These are phyloP conservation scores for Schizopygopsis malacanthus DNA, from an alignment of 2,797 vertebrate genomes.

Conservation along the genomic window DNA sequence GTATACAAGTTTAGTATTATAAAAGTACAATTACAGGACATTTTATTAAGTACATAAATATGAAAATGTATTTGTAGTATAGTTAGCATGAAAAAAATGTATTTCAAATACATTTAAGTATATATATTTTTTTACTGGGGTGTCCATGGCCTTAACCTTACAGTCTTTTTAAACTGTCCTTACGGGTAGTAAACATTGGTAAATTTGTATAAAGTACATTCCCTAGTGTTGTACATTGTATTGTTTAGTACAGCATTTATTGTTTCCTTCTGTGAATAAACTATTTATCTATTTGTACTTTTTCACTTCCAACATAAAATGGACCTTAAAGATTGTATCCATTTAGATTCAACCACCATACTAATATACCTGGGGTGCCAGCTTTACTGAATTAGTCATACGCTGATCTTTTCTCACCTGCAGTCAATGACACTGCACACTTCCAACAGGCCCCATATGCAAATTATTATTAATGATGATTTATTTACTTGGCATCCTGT, in stretches of 20 bases:
- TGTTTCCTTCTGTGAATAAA: background rate
- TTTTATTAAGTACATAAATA: no score
- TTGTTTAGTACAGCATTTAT: background rate
- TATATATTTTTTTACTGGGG: no score
- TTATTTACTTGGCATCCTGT: slow-evolving; percentile 82
- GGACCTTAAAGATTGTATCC: slow-evolving; percentile 10
- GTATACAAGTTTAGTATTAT: no score
- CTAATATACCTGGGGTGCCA: slow-evolving; percentile 43
- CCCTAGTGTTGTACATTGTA: background rate
- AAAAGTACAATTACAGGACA: no score
- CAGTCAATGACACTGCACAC: slow-evolving; percentile 76
- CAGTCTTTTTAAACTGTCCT: background rate
- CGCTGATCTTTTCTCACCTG: slow-evolving; percentile 74
- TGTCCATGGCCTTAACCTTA: background rate
- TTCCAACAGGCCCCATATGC: slow-evolving; percentile 82
- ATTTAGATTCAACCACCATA: slow-evolving; percentile 37
- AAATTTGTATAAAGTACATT: background rate
- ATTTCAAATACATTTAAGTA: no score
- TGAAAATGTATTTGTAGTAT: no score
- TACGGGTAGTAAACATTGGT: background rate
- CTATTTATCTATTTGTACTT: background rate
- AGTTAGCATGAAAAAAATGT: no score
- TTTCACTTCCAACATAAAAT: background rate
- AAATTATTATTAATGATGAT: slow-evolving; percentile 84
- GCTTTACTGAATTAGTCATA: slow-evolving; percentile 68